Evolutionary conservation across 1,140 invertebrate species (phyloP).

Genomic region (Melitaea cinxia): DNA sequence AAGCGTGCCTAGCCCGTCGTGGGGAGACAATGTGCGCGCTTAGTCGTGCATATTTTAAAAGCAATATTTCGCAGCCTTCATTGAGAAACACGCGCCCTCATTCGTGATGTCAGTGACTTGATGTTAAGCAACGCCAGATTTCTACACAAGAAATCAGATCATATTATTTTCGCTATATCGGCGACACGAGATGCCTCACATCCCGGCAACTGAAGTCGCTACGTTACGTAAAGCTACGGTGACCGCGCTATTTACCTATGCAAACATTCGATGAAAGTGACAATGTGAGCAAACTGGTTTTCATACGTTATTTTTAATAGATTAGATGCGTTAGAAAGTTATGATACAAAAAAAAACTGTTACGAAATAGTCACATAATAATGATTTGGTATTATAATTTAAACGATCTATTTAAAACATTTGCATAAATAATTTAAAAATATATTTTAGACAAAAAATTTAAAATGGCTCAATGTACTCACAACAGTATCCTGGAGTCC

Average conservation of each 20-base stretch:
- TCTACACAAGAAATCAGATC: slow-evolving; percentile 74
- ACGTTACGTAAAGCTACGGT: slow-evolving; percentile 54
- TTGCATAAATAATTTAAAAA: not conserved
- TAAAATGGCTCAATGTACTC: slow-evolving; percentile 44
- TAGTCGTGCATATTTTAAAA: slow-evolving; percentile 77
- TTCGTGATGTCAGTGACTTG: slow-evolving; percentile 73
- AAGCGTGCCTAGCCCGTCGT: slow-evolving; percentile 16
- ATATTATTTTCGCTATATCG: slow-evolving; percentile 55
- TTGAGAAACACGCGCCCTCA: slow-evolving; percentile 77
- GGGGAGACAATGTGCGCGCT: slow-evolving; percentile 54
- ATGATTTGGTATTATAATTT: slow-evolving; percentile 19
- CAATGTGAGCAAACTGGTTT: slow-evolving; percentile 54
- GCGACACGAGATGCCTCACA: slow-evolving; percentile 33
- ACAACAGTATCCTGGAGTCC: slow-evolving; percentile 66
- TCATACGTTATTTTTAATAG: slow-evolving; percentile 34
- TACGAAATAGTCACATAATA: slow-evolving; percentile 41
- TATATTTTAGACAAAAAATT: not conserved
- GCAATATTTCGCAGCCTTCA: slow-evolving; percentile 74
- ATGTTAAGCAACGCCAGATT: slow-evolving; percentile 73
- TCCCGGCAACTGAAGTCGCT: slow-evolving; percentile 27
- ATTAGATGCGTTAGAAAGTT: slow-evolving; percentile 62
- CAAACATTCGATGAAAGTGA: slow-evolving; percentile 65
- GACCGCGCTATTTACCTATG: slow-evolving; percentile 47
- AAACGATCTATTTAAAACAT: not conserved
- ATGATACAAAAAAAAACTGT: slow-evolving; percentile 46